A percentile compares a stretch with the other conserved stretches of the same genome.
Conservation (phyloP, 1,140 invertebrate species). For the Achroia grisella region DNA sequence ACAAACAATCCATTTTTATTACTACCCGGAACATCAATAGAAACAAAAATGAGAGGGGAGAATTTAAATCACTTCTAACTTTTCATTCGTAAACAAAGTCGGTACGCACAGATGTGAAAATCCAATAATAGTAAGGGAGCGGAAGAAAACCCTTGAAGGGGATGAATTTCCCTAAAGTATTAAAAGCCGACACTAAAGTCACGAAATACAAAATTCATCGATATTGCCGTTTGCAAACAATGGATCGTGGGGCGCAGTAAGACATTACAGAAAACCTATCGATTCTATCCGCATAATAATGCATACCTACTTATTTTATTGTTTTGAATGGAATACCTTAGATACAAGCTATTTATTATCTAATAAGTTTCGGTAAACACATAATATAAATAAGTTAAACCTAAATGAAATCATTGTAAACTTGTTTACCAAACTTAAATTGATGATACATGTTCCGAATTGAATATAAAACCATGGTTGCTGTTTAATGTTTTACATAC, state of each 20-base stretch:
- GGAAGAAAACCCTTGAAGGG: constrained; percentile 41
- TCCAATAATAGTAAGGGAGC: constrained; percentile 57
- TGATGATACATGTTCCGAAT: too few relatives aligned
- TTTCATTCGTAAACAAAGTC: constrained; percentile 54
- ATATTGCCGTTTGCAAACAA: constrained; percentile 49
- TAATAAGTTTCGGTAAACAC: too few relatives aligned
- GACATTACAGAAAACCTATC: constrained; percentile 1
- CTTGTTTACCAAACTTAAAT: too few relatives aligned
- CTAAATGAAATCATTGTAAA: too few relatives aligned
- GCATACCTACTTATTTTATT: not conserved
- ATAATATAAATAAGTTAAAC: too few relatives aligned
- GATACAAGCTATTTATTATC: too few relatives aligned
- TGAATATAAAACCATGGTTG: too few relatives aligned
- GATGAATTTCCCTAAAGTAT: constrained; percentile 61
- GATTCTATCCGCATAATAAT: not conserved
- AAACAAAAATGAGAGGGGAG: constrained; percentile 16
- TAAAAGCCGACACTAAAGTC: constrained; percentile 39
- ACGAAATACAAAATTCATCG: constrained; percentile 63
- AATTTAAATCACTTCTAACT: constrained; percentile 34
- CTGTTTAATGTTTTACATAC: too few relatives aligned
- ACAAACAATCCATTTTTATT: constrained; percentile 4
- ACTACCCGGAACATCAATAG: constrained; percentile 6
- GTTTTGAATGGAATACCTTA: too few relatives aligned
- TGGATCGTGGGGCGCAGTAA: constrained; percentile 13
- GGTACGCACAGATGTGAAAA: constrained; percentile 59